Conservation (phyloP, 2,797 vertebrate genomes). For the Enteromius trimaculatus region DNA sequence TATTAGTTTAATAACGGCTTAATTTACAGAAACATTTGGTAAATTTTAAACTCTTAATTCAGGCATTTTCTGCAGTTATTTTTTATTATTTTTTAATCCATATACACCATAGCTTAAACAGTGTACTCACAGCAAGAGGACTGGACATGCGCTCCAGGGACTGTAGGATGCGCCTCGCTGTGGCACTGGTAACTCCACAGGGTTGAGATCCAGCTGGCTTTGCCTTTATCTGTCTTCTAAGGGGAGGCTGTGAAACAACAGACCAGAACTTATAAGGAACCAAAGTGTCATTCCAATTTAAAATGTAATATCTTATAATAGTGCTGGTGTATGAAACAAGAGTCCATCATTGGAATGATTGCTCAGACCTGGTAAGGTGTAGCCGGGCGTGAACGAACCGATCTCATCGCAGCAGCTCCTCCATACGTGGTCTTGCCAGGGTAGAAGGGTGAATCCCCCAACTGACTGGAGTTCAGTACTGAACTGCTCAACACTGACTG, state of each 20-base stretch:
- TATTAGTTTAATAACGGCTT: not conserved
- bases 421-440: conserved; percentile 96
- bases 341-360: not conserved
- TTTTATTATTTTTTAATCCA: not conserved
- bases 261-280: not conserved
- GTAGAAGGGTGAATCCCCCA: conserved; percentile 96
- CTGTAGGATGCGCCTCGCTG: conserved; percentile 92
- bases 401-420: conserved; percentile 86
- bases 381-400: conserved; percentile 75
- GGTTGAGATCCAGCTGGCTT: conserved; percentile 87
- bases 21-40: not conserved
- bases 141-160: conserved; percentile 98
- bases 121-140: conserved; percentile 87
- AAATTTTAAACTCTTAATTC: not conserved
- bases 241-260: conserved; percentile 78
- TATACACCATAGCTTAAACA: not conserved
- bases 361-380: conserved; percentile 89
- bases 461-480: conserved; percentile 87
- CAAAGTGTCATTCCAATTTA: not conserved
- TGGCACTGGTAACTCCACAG: conserved; percentile 93
- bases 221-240: conserved; percentile 94
- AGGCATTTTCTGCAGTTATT: not conserved
- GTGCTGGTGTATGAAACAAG: not conserved
- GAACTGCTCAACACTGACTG: conserved; percentile 89
- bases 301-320: not conserved